Evolutionary conservation across 2,797 vertebrate species (phyloP).

Genomic region (Epinephelus malabaricus): DNA sequence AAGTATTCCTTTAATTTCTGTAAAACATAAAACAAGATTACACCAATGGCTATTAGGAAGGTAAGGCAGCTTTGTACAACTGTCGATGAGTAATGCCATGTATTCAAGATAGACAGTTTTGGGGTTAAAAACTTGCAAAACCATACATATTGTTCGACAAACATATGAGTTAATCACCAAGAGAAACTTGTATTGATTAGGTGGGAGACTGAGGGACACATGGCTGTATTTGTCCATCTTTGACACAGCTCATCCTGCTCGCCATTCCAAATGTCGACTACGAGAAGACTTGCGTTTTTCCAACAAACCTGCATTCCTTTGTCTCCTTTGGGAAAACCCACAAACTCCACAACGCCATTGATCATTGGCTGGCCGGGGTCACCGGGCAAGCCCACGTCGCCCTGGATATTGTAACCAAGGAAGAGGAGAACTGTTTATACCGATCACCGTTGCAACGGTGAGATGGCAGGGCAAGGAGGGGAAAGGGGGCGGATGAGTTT

Average conservation of each 20-base stretch:
- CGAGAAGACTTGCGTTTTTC: slow-evolving; percentile 16
- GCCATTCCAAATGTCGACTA: background rate
- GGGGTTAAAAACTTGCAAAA: background rate
- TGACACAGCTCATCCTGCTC: background rate
- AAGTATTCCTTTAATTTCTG: background rate
- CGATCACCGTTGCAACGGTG: background rate
- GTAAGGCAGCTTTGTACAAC: too few species aligned
- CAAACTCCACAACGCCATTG: slow-evolving; percentile 90
- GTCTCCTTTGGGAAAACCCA: slow-evolving; percentile 92
- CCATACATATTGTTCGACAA: background rate
- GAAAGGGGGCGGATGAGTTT: background rate
- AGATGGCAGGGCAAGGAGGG: slow-evolving; percentile 38
- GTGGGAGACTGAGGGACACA: background rate
- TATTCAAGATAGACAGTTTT: too few species aligned
- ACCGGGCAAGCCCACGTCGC: slow-evolving; percentile 91
- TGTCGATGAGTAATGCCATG: too few species aligned
- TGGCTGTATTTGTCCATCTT: background rate
- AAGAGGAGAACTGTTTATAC: slow-evolving; percentile 73
- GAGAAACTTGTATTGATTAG: background rate
- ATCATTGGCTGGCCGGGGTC: slow-evolving; percentile 90
- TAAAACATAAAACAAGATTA: background rate
- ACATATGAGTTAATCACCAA: background rate
- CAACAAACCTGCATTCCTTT: slow-evolving; percentile 91
- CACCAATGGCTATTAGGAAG: background rate
- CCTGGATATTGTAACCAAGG: slow-evolving; percentile 86